Evolutionary conservation across 1,140 invertebrate genomes (phyloP), one percentile per base, ranked within the genome.

Genomic region (Drosophila quadrilineata): DNA sequence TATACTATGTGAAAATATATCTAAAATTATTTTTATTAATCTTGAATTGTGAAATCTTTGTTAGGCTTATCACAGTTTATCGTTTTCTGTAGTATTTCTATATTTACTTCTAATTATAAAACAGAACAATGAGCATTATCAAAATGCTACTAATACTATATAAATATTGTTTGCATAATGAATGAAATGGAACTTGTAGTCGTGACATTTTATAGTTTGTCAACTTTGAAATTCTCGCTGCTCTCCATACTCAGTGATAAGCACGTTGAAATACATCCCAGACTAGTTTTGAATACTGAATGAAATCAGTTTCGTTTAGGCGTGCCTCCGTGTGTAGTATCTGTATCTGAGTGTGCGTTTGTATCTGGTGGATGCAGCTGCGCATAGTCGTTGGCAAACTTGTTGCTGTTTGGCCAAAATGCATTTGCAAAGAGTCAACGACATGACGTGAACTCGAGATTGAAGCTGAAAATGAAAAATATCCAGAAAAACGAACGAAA

Each of bases 371-470:
- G 29, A 8, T 49, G 45, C 43, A 31, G 26, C 12, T 31, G 10
- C 12, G 6, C 3, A 36, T 14, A 35, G 17, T 22, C 1, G 28
- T 14, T 52, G 48, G 56, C 16, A 64, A 57, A 57, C 50, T 56
- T 59, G 62, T 65, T 48, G 40, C 8, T 9, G 33, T 41, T 17
- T 22, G 2, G 22, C 16, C 31, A 6, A 49, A 50, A 49, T 43
- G 45, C 56, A 66, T 52, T 45, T 40, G 3, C 56, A 49, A 16
- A n/a, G 48, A 84, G 77, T 82, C 77, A 82, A 84, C 84, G 77
- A 82, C 77, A 73, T 73, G 57, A 72, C 56, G 64, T 82, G 77
- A 82, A 82, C 77, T 84, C 77, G 48, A 52, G 56, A 41, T 74
- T n/a, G n/a, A n/a, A n/a, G n/a, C n/a, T n/a, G n/a, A n/a, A n/a